Evolutionary conservation across 1,140 invertebrate species (phyloP), one percentile per base, ranked within the genome.

Genomic region (Chironomus striatipennis): DNA sequence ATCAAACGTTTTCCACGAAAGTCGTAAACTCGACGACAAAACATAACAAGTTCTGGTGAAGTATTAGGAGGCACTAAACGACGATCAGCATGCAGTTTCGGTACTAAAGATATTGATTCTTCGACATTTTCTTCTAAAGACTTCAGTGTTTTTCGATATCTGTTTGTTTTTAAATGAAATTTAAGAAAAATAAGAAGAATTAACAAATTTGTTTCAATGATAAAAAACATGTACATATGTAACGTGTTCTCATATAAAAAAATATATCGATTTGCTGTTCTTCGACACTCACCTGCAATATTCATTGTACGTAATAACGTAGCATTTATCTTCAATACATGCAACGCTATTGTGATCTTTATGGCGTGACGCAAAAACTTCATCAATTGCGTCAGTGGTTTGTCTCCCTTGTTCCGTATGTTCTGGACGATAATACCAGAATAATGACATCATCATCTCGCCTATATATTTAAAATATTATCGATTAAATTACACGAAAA

Each of bases 401-500:
- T 88, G 87, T 7, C 93, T 86, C 2, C 95, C 94, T 79, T 90
- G 89, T 78, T 98, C 95, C 0, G 95, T 97, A 83, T 98, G 96
- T 84, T 99, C 96, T 0, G 96, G 96, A 79, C 96, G 88, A 84
- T 99, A 98, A 85, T 97, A 99, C 97, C 97, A 98, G 73, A 98
- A 84, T 74, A 98, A 84, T 1, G 94, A 96, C 85, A 98, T 93
- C 93, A 96, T 97, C 94, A 98, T 97, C 83, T 98, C 95, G 74
- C 93, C 94, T 97, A 83, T 0, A 81, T 82, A 15, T n/a, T n/a
- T 12, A 15, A 72, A 24, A 21, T n/a, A n/a, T n/a, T n/a, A n/a
- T n/a, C n/a, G n/a, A n/a, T n/a, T n/a, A n/a, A n/a, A n/a, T n/a
- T n/a, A n/a, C n/a, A n/a, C n/a, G n/a, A n/a, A n/a, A n/a, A n/a